Base-by-base conservation (phyloP, 2,113 vertebrate genomes). In the Pseudorectes ferrugineus region DNA sequence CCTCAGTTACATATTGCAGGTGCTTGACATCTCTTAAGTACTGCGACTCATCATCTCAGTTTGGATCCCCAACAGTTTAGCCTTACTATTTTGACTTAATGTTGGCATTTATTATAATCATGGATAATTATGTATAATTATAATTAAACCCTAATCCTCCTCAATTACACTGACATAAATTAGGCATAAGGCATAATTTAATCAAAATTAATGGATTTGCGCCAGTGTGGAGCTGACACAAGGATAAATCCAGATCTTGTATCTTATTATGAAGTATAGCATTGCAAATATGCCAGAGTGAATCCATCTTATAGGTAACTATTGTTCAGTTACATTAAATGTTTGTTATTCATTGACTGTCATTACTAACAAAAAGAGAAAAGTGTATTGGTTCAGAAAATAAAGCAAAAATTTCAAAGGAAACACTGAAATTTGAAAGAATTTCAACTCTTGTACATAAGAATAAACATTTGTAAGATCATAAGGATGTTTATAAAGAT, bases 71-170 rank as follows among this genome's bases (percentile, higher is more conserved):
- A 95, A 75, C 91, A 91, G 81, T 87, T 93, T 89, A 96, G 80
- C 66, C 86, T 81, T 91, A 92, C 84, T 95, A 92, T 97, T 97
- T 95, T 95, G 91, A 95, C 80, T 96, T 96, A 92, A 93, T 96
- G 93, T 91, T 95, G 91, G 94, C 93, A 95, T 97, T 96, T 95
- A 94, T 96, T 95, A 86, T 86, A 97, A 97, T 97, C 92, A 97
- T 63, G 43, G 67, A 80, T 95, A 94, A 97, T 97, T 94, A 96
- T 88, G 72, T 96, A 62, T 95, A 92, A 97, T 97, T 97, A 97
- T 95, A 92, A 95, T 97, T 96, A 97, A 95, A 33, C 74, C 71
- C 70, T 96, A 94, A 95, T 94, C 89, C 95, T 96, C 82, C 78
- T 96, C 94, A 96, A 96, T 96, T 97, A 95, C 74, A 75, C 24